Evolutionary conservation across 2,888 invertebrate species (phyloP), one percentile per base, ranked within the genome.

Genomic region (Acanthococcus lagerstroemiae): DNA sequence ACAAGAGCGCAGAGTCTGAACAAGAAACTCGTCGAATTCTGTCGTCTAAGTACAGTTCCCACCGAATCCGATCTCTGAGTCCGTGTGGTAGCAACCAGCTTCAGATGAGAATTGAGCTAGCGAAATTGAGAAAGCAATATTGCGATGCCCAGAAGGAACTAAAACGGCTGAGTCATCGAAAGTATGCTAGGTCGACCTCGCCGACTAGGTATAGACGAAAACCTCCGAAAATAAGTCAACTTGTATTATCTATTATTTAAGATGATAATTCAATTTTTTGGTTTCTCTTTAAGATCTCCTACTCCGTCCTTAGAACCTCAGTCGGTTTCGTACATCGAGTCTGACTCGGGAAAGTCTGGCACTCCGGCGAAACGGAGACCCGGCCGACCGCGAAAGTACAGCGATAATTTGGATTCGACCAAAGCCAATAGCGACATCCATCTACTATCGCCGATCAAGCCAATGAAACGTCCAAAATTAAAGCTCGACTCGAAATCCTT

Each of bases 81-180:
- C 30, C 61, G 17, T 44, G 30, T 44, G 44, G 44, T 12, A 24
- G 22, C 15, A 24, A 57, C 12, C 57, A 30, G 24, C 17, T 72
- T n/a, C 12, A 9, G 72, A 90, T 92, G 88, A 81, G 90, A 46
- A 83, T 86, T 76, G 82, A 85, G 67, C 75, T 93, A 68, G 88
- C 89, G 22, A 90, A 91, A 60, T 79, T 93, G 26, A 88, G 91
- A 72, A 80, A 86, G 25, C 85, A 88, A 73, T 88, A 90, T 73
- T 84, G 84, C 69, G 90, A 92, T 74, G 90, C 90, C 74, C 87
- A 90, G 73, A 84, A 84, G 27, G 89, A 92, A 75, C 77, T 93
- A n/a, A 46, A 30, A 27, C 48, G 61, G 17, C 24, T 61, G 21
- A 55, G 4, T 24, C 48, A 55, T 26, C 44, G 48, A 1, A 46